Percentiles rank a stretch among this genome's conserved stretches.
Evolutionary conservation across 2,888 invertebrate genomes (phyloP).

Genomic region (Limulus polyphemus): DNA sequence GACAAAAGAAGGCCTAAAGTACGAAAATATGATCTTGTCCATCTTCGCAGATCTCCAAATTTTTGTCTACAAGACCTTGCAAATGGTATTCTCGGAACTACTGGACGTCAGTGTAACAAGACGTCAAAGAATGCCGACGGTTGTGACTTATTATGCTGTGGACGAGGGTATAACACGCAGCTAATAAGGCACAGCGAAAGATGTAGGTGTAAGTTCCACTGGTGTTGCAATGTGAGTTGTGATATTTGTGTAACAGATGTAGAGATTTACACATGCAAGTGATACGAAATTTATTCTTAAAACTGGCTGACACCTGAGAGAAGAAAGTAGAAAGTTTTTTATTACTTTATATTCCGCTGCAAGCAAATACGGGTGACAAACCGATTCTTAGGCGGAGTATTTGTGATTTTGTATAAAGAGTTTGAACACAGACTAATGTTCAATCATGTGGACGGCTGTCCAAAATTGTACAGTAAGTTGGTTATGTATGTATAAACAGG

Average conservation of each 20-base stretch:
- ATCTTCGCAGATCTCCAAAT: constrained; percentile 45
- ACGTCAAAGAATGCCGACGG: constrained; percentile 41
- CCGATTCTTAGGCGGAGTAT: no score
- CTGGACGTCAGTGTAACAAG: constrained; percentile 44
- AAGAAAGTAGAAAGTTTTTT: no score
- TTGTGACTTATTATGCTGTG: constrained; percentile 45
- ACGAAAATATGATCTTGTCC: constrained; percentile 42
- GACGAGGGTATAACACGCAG: constrained; percentile 37
- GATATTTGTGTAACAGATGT: constrained; percentile 31
- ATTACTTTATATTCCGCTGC: no score
- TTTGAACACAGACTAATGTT: no score
- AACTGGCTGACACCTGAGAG: no score
- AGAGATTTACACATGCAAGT: constrained; percentile 26
- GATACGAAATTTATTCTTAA: constrained; percentile 3
- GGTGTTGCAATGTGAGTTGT: constrained; percentile 42
- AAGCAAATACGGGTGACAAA: no score
- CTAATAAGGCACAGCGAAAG: constrained; percentile 38
- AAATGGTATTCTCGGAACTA: constrained; percentile 42
- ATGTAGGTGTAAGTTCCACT: constrained; percentile 41
- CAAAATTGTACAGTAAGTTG: no score
- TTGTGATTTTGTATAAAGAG: no score
- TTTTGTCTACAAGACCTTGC: constrained; percentile 41
- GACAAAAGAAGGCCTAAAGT: constrained; percentile 40
- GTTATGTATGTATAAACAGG: no score
- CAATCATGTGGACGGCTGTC: no score